Percentiles rank a stretch among this genome's conserved stretches.
Conservation (phyloP, 2,113 vertebrate genomes). For the Xerus inauris region DNA sequence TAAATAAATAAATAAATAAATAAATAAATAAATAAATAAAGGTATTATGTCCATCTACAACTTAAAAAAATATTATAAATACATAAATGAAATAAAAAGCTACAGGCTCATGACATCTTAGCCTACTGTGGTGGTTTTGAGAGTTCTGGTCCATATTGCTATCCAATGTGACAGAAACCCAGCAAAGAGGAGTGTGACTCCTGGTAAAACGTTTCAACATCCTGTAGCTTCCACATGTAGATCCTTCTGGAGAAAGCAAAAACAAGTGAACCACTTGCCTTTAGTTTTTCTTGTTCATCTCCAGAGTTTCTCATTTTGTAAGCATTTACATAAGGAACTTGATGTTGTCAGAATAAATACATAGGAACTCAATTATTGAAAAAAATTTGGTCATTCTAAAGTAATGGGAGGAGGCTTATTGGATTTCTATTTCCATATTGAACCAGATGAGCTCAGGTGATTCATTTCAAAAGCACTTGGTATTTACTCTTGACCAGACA, state of each 20-base stretch:
- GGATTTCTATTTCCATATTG: background rate
- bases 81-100: background rate
- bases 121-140: background rate
- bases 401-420: background rate
- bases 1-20: too few species aligned
- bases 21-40: too few species aligned
- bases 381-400: background rate
- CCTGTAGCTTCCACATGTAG: background rate
- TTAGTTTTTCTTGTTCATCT: slow-evolving; percentile 19
- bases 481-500: background rate
- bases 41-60: too few species aligned
- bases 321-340: background rate
- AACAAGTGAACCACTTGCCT: background rate
- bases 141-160: background rate
- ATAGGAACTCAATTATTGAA: background rate
- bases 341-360: slow-evolving; percentile 23
- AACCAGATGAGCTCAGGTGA: background rate
- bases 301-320: background rate
- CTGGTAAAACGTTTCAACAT: background rate
- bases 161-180: background rate
- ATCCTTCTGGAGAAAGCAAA: slow-evolving; percentile 32
- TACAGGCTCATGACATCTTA: background rate
- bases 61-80: too few species aligned
- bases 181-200: background rate
- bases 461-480: slow-evolving; percentile 47